Percentiles rank a stretch among this genome's conserved stretches.
These are phyloP conservation scores for Elgaria multicarinata DNA, from an alignment of 2,113 vertebrate genomes.

Conservation along the genomic window DNA sequence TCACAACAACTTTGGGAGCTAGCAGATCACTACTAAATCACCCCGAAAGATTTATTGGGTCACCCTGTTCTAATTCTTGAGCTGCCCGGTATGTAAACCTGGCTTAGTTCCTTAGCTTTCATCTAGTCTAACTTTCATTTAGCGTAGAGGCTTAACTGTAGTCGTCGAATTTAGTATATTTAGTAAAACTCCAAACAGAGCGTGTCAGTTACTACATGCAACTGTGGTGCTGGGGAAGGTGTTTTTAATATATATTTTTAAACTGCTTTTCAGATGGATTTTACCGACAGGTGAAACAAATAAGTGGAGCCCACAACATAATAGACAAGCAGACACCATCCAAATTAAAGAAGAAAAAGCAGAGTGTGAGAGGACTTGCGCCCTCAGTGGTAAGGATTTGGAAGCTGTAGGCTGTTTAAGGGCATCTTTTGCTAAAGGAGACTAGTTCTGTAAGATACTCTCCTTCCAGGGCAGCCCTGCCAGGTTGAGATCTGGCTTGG, in stretches of 20 bases:
- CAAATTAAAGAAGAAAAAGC: constrained; percentile 87
- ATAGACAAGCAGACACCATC: constrained; percentile 81
- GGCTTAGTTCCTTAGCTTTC: not conserved
- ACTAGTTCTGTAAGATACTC: not conserved
- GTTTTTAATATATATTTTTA: constrained; percentile 13
- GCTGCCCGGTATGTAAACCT: not conserved
- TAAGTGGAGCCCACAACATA: constrained; percentile 94
- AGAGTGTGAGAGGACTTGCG: constrained; percentile 83
- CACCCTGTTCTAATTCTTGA: not conserved
- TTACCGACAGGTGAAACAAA: constrained; percentile 96
- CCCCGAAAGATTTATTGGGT: not conserved
- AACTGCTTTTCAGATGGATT: constrained; percentile 88
- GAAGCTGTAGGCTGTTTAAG: not conserved
- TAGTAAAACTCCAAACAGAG: no score
- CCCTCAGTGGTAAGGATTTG: constrained; percentile 89
- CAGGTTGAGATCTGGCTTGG: not conserved
- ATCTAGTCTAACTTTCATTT: not conserved
- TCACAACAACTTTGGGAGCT: not conserved
- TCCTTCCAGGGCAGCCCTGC: not conserved
- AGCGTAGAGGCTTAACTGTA: not conserved
- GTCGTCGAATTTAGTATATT: not conserved
- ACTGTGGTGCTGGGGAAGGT: not conserved
- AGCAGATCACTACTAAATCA: not conserved
- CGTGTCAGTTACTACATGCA: not conserved
- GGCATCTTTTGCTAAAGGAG: not conserved